Percentiles rank a stretch among this genome's conserved stretches.
These are phyloP conservation scores for Dynastes tityus DNA, from an alignment of 2,888 invertebrate genomes.

Conservation along the genomic window DNA sequence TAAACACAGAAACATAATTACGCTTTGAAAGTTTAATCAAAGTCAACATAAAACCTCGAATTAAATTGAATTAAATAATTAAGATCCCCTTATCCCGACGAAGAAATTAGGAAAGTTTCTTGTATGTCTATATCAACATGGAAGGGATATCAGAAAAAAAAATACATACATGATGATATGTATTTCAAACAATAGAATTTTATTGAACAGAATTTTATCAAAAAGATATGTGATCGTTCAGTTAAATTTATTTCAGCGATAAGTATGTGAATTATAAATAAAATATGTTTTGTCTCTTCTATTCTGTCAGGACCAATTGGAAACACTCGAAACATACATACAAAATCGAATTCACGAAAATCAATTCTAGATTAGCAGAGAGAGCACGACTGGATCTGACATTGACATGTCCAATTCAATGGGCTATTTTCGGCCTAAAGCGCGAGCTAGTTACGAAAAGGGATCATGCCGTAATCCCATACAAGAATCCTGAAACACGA, in stretches of 20 bases:
- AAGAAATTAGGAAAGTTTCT: too few species aligned
- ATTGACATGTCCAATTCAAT: slow-evolving; percentile 26
- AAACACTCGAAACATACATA: background rate
- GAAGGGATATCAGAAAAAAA: too few species aligned
- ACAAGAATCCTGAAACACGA: slow-evolving; percentile 33
- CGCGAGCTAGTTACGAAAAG: background rate
- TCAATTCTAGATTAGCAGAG: slow-evolving; percentile 5
- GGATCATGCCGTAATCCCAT: slow-evolving; percentile 31
- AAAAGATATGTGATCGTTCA: too few species aligned
- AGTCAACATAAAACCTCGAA: background rate
- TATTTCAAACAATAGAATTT: background rate
- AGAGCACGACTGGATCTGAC: slow-evolving; percentile 3
- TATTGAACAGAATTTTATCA: too few species aligned
- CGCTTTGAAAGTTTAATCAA: slow-evolving; percentile 8
- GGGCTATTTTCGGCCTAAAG: slow-evolving; percentile 17
- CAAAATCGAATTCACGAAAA: slow-evolving; percentile 4
- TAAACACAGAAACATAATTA: background rate
- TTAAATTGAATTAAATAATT: background rate
- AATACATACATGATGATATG: too few species aligned
- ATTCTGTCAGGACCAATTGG: background rate
- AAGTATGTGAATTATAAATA: too few species aligned
- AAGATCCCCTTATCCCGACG: too few species aligned
- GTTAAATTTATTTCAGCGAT: too few species aligned
- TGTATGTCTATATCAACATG: too few species aligned
- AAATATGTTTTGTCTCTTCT: too few species aligned